phyloP scores from a whole-genome alignment of 2,888 invertebrate species.

The Lithodes maja region DNA sequence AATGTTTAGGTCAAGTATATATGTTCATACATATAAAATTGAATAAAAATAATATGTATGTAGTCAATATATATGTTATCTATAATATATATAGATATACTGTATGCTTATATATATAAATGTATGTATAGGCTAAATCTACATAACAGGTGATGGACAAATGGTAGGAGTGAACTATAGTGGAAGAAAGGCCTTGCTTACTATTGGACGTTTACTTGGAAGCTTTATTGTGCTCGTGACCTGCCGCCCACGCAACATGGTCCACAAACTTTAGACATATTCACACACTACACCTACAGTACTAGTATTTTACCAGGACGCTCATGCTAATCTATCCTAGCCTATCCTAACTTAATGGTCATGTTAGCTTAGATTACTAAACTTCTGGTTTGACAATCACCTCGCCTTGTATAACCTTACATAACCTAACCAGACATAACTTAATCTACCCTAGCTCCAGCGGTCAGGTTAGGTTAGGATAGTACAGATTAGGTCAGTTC shows the following conservation, averaged over 20 bases:
- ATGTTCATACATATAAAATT: constrained; percentile 32
- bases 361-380: no score
- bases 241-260: constrained; percentile 23
- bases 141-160: constrained; percentile 51
- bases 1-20: constrained; percentile 8
- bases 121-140: constrained; percentile 44
- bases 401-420: no score
- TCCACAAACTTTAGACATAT: no score
- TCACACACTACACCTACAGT: no score
- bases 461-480: no score
- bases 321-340: background rate
- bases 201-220: constrained; percentile 52
- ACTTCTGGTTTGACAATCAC: no score
- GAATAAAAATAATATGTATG: constrained; percentile 31
- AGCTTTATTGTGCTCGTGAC: constrained; percentile 38
- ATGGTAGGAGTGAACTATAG: constrained; percentile 30
- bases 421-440: no score
- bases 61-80: constrained; percentile 23
- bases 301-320: no score
- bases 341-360: background rate
- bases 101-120: constrained; percentile 37
- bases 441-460: no score
- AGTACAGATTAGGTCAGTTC: no score
- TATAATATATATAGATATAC: constrained; percentile 29
- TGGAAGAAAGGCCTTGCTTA: constrained; percentile 44